phyloP scores from a whole-genome alignment of 2,113 vertebrate genomes.

The Chinchilla lanigera region DNA sequence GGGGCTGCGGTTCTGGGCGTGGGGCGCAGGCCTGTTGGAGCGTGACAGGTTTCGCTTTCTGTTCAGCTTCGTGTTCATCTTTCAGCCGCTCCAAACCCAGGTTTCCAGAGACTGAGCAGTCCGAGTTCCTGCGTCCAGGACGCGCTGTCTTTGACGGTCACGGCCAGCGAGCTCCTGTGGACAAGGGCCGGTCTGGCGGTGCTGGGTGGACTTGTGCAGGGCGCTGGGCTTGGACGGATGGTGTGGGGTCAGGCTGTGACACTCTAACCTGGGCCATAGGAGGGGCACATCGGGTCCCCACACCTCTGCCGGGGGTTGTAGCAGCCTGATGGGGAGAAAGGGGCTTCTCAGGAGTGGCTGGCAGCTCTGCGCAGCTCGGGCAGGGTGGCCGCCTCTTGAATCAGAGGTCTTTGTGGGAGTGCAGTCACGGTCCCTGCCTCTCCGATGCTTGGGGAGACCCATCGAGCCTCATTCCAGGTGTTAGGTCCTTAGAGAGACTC shows the following conservation, averaged over 20 bases:
- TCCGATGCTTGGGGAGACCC: accelerated
- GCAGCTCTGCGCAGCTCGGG: too few species aligned
- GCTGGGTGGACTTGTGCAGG: neutral
- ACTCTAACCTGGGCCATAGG: neutral
- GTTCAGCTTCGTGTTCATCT: neutral
- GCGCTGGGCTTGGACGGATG: neutral
- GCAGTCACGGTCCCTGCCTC: too few species aligned
- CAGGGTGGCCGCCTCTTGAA: neutral
- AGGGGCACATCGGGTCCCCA: neutral
- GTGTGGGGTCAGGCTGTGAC: too few species aligned
- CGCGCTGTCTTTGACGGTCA: too few species aligned
- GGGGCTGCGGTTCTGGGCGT: neutral
- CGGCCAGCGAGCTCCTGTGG: accelerated
- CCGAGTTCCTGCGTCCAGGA: accelerated
- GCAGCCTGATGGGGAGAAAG: neutral
- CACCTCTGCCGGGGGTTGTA: neutral
- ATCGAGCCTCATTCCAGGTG: accelerated
- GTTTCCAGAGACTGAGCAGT: neutral
- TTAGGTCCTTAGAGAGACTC: neutral
- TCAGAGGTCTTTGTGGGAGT: neutral
- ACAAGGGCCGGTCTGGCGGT: accelerated
- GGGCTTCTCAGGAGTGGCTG: neutral
- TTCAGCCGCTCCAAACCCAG: neutral
- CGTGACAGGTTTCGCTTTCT: neutral
- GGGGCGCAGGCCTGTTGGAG: accelerated